These are phyloP conservation scores for Ctenosaura bakeri DNA, from an alignment of 2,797 vertebrate species.

Conservation along the genomic window DNA sequence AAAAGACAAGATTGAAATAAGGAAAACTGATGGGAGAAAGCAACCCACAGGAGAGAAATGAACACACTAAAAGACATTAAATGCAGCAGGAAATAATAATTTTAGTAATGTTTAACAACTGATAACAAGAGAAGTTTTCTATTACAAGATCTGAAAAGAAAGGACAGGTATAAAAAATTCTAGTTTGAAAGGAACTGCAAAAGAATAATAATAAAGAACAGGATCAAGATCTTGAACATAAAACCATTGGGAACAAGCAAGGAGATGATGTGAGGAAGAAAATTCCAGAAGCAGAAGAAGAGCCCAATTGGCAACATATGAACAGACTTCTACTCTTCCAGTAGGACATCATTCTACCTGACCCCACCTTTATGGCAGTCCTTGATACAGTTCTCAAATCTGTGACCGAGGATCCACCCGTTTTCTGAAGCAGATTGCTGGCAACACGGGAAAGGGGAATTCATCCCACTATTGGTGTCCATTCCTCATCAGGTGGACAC, in stretches of 20 bases:
- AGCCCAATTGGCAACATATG: neutral
- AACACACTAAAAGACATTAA: neutral
- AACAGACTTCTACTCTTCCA: neutral
- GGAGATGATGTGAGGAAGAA: neutral
- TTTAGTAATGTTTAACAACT: neutral
- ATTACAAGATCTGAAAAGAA: neutral
- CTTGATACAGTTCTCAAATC: neutral
- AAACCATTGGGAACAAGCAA: neutral
- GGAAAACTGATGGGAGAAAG: neutral
- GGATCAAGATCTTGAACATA: neutral
- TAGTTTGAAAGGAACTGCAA: neutral
- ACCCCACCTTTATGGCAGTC: neutral
- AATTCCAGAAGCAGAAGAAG: neutral
- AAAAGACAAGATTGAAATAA: neutral
- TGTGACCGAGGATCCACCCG: neutral
- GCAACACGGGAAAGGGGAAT: neutral
- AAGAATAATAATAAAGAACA: neutral
- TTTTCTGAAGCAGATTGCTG: neutral
- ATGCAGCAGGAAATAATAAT: neutral
- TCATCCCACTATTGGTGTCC: neutral
- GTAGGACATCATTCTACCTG: no score
- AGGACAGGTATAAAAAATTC: neutral
- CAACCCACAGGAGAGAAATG: neutral
- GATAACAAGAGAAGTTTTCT: neutral
- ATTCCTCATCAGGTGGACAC: neutral